Evolutionary conservation across 2,113 vertebrate genomes (phyloP), one percentile per base, ranked within the genome.

Genomic region (Perca fluviatilis): DNA sequence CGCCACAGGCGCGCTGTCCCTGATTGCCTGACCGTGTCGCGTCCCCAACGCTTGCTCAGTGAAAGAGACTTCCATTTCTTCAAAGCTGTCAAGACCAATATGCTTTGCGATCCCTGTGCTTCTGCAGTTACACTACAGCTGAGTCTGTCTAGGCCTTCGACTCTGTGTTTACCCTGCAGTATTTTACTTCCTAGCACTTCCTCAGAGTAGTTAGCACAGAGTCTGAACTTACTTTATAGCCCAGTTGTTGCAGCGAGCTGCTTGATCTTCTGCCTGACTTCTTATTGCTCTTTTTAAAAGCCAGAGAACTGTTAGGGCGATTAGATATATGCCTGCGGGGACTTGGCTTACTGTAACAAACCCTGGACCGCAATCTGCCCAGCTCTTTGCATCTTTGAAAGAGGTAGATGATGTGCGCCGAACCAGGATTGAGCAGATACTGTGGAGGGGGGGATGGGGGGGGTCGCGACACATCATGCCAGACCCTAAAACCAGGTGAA

Each of bases 401-500:
- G 67, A 69, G 50, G 16, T 81, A 58, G 71, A 85, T 74, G 60
- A 70, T 82, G 76, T 86, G 76, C 75, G 71, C 54, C n/a, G 27
- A 60, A 61, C 62, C 68, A 62, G 76, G 60, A 66, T 77, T 64
- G 78, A 71, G 74, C 33, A 10, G 8, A 72, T 62, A 61, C 56
- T 5, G 14, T n/a, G 58, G n/a, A n/a, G n/a, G n/a, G n/a, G n/a
- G n/a, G n/a, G n/a, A n/a, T n/a, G 54, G 64, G 56, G 36, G 72
- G 47, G 87, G 50, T 72, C 4, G 5, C 0, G 18, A 61, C 71
- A 80, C 79, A 68, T 82, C 82, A 83, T 40, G 73, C 80, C 86
- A 63, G 83, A 81, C 73, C 57, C 67, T 84, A 69, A 75, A 89
- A 86, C 63, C 86, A 86, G 88, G 51, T 80, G 84, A 70, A 25